phyloP scores from a whole-genome alignment of 2,888 invertebrate genomes.

The Nyleta sp. region DNA sequence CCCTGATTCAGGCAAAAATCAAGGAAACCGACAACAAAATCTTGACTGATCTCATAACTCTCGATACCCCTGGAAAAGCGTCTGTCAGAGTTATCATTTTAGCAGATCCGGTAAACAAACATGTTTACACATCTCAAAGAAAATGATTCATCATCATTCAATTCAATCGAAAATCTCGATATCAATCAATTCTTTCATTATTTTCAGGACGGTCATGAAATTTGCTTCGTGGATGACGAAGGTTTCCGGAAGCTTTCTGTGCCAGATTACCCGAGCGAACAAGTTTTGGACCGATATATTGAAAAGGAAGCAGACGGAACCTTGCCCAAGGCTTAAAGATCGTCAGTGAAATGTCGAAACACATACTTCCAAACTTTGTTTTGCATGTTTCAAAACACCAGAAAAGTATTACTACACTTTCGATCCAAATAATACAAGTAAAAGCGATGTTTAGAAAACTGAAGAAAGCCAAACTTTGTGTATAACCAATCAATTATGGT shows the following conservation, averaged over 20 bases:
- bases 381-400: too few relatives aligned
- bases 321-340: constrained; percentile 44
- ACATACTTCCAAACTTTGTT: too few relatives aligned
- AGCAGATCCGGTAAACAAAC: constrained; percentile 90
- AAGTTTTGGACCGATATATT: constrained; percentile 90
- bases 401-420: too few relatives aligned
- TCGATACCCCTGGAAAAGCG: constrained; percentile 99
- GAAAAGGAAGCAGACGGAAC: constrained; percentile 84
- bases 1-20: constrained; percentile 89
- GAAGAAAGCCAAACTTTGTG: too few relatives aligned
- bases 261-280: constrained; percentile 92
- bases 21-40: constrained; percentile 89
- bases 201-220: constrained; percentile 94
- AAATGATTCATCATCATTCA: too few relatives aligned
- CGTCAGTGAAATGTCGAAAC: too few relatives aligned
- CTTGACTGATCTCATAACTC: constrained; percentile 93
- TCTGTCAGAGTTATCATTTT: constrained; percentile 98
- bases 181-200: not conserved
- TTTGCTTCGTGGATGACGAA: constrained; percentile 99
- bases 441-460: too few relatives aligned
- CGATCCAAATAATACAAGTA: too few relatives aligned
- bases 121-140: too few relatives aligned
- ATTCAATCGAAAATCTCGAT: too few relatives aligned
- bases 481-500: too few relatives aligned
- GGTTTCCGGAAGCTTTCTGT: constrained; percentile 94